Evolutionary conservation across 2,113 vertebrate genomes (phyloP), one percentile per base, ranked within the genome.

Genomic region (Procavia capensis): DNA sequence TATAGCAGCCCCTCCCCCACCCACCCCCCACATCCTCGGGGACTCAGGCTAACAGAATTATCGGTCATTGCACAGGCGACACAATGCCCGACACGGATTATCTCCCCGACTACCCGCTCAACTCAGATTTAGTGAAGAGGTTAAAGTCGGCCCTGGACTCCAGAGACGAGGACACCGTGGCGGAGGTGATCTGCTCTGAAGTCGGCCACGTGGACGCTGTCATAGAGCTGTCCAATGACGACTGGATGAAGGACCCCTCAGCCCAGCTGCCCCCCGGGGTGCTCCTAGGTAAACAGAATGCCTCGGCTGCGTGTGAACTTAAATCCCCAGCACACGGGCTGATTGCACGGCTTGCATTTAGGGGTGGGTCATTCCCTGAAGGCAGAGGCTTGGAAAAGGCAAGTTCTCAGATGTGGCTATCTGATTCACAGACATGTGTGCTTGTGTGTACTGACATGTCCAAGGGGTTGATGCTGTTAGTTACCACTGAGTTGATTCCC

Each of bases 221-320:
- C 61, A 98, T 98, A n/a, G 98, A 99, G 66, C 89, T 98, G 39
- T 97, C 96, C 74, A 98, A 98, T 7, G 98, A 98, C 9, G 98
- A 99, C 97, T 98, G 98, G 98, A 98, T 98, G 98, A 98, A 98
- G 88, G 97, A 97, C 31, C 97, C 98, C 13, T 43, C 39, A 0
- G 97, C 97, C 13, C 97, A 87, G 92, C 97, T 98, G 95, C 98
- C 98, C 29, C 91, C 97, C 0, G 95, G 96, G 16, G 97, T 97
- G 17, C 96, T 98, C 64, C n/a, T 98, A 91, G 98, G 98, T 98
- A 98, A 98, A 41, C 16, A 1, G 64, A 0, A 1, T 2, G 3
- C 11, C 5, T 16, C 31, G 2, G 5, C n/a, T 16, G n/a, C n/a
- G n/a, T n/a, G n/a, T n/a, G n/a, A n/a, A n/a, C n/a, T n/a, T n/a